phyloP scores from a whole-genome alignment of 1,140 invertebrate species.

The Eriocheir sinensis region DNA sequence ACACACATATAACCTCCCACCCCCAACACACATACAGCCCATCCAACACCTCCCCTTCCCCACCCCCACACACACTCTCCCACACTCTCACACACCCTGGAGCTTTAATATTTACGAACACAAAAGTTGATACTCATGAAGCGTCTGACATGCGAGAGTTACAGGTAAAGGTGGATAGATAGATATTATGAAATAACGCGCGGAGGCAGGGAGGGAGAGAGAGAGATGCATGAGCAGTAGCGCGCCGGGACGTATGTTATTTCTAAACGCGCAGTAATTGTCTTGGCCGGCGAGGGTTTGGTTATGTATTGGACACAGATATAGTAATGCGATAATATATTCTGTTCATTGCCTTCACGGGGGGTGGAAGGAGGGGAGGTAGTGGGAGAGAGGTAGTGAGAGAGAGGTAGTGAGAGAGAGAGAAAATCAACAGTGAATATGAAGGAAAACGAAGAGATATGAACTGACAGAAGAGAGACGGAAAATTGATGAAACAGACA shows the following conservation, averaged over 20 bases:
- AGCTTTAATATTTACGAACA: constrained; percentile 7
- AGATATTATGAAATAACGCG: constrained; percentile 6
- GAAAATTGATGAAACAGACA: no score
- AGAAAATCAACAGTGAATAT: no score
- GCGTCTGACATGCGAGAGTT: neutral
- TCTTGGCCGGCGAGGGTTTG: neutral
- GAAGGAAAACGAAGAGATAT: no score
- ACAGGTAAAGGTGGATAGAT: neutral
- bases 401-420: neutral
- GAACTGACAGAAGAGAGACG: no score
- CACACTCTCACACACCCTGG: neutral
- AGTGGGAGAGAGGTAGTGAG: neutral
- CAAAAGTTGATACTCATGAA: constrained; percentile 16
- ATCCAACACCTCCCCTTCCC: no score
- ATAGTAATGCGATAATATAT: neutral
- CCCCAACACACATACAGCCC: no score
- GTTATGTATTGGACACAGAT: neutral
- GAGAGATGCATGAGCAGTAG: no score
- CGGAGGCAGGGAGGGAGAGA: no score
- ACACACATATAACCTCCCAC: no score
- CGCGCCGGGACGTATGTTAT: neutral
- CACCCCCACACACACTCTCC: constrained; percentile 31
- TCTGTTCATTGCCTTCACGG: neutral
- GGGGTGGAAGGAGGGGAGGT: no score
- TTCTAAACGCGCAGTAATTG: neutral